A percentile compares a stretch with the other conserved stretches of the same genome.
These are phyloP conservation scores for Brevipalpus yothersi DNA, from an alignment of 1,140 invertebrate species.

Conservation along the genomic window DNA sequence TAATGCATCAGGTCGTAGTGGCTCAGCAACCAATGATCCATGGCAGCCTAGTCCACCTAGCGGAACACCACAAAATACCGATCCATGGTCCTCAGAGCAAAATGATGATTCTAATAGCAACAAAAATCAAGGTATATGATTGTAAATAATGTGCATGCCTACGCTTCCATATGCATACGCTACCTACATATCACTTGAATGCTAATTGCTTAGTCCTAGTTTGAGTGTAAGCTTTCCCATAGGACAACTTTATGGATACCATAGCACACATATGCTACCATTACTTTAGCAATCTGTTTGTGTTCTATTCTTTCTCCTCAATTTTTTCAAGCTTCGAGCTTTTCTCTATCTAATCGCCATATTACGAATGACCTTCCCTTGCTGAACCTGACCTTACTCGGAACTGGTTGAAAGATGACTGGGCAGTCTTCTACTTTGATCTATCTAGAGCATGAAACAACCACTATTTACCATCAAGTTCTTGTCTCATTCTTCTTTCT, in stretches of 20 bases:
- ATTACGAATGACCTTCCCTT: not conserved
- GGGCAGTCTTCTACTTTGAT: no score
- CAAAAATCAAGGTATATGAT: not conserved
- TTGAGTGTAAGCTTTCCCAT: no score
- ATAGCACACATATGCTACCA: no score
- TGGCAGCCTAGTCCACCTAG: conserved; percentile 15
- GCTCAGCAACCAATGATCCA: conserved; percentile 15
- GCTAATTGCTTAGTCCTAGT: no score
- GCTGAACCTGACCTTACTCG: not conserved
- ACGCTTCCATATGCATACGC: not conserved
- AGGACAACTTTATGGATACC: no score
- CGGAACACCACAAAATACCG: not conserved
- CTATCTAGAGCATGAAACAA: not conserved
- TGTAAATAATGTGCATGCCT: not conserved
- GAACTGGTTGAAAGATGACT: no score
- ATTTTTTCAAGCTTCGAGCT: not conserved
- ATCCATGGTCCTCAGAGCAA: conserved; percentile 2
- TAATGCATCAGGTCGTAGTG: not conserved
- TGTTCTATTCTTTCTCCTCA: not conserved
- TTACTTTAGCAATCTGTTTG: not conserved
- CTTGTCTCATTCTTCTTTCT: no score
- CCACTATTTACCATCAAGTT: not conserved
- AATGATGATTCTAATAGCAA: not conserved
- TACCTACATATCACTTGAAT: not conserved
- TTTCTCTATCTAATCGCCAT: not conserved